phyloP scores from a whole-genome alignment of 2,113 vertebrate genomes.

The Hyaena hyaena region DNA sequence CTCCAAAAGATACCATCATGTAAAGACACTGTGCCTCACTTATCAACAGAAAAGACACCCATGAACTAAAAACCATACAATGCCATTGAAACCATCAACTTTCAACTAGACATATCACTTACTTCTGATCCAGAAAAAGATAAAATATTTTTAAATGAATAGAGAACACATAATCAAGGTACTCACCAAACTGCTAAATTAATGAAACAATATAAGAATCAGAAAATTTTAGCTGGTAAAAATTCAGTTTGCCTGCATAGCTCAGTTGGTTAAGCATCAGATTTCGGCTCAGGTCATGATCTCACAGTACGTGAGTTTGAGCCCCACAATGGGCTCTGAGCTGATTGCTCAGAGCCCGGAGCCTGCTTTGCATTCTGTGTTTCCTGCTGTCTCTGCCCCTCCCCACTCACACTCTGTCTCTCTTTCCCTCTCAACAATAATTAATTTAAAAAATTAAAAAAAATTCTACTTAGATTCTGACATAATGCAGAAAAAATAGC shows the following conservation, averaged over 20 bases:
- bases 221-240: background rate
- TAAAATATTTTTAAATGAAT: background rate
- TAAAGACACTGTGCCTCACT: background rate
- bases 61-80: background rate
- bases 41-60: background rate
- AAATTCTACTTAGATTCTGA: background rate
- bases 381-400: no score
- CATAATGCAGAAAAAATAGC: background rate
- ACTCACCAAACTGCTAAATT: background rate
- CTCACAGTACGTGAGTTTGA: no score
- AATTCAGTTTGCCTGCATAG: background rate
- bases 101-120: no score
- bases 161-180: background rate
- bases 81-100: background rate
- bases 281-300: no score
- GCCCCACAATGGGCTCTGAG: no score
- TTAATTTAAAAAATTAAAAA: no score
- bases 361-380: no score
- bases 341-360: no score
- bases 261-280: no score
- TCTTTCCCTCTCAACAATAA: no score
- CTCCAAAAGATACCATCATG: background rate
- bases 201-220: background rate
- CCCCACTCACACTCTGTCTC: no score
- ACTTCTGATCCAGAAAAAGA: background rate